These are phyloP conservation scores for Drosophila guanche DNA, from an alignment of 1,140 invertebrate genomes.

Conservation along the genomic window DNA sequence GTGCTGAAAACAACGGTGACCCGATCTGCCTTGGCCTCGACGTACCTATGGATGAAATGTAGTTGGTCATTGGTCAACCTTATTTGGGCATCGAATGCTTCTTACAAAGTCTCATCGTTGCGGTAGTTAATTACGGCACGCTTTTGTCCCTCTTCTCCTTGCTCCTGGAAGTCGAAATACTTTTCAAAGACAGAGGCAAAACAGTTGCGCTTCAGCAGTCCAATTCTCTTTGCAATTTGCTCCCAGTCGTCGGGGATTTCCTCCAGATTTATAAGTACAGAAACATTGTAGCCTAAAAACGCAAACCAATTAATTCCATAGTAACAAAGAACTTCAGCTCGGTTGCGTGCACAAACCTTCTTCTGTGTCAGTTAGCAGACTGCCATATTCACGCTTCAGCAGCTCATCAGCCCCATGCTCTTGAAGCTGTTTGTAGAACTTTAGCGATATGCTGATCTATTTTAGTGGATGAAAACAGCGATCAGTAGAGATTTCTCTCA, in stretches of 20 bases:
- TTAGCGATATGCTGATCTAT: constrained; percentile 98
- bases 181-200: constrained; percentile 99
- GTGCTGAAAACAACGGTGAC: constrained; percentile 99
- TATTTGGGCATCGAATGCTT: constrained; percentile 30
- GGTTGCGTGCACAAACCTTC: constrained; percentile 86
- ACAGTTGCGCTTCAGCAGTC: constrained; percentile 98
- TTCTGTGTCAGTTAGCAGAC: constrained; percentile 92
- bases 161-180: constrained; percentile 99
- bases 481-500: too few species aligned
- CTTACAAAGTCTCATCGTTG: constrained; percentile 99
- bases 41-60: constrained; percentile 87
- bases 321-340: not conserved
- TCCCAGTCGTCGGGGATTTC: constrained; percentile 96
- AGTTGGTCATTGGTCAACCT: not conserved
- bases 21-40: constrained; percentile 98
- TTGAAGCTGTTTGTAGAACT: constrained; percentile 99
- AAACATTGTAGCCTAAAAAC: constrained; percentile 95
- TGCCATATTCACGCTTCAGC: constrained; percentile 95
- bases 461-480: constrained; percentile 50
- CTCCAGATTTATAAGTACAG: constrained; percentile 96
- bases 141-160: constrained; percentile 94
- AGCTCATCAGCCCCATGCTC: constrained; percentile 99
- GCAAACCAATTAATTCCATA: constrained; percentile 22
- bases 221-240: constrained; percentile 94
- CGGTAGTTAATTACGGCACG: constrained; percentile 99